Percentiles rank a stretch among this genome's conserved stretches.
Conservation (phyloP, 23 tunicate genomes). For the Clavelina lepadiformis region DNA sequence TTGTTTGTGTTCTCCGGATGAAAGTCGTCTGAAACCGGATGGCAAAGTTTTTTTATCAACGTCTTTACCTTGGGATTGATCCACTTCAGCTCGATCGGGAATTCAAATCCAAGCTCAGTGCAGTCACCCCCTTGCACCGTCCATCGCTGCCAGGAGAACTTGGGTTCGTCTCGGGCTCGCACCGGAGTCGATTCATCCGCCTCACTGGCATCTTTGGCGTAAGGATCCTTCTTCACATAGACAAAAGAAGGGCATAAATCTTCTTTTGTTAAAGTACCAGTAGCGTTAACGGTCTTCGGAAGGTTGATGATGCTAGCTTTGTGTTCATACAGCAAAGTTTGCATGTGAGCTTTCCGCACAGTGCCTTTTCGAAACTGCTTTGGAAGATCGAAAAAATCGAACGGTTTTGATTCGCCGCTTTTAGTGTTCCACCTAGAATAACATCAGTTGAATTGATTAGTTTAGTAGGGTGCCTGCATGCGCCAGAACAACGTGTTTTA, state of each 20-base stretch:
- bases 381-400: constrained; percentile 76
- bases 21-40: constrained; percentile 61
- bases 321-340: constrained; percentile 77
- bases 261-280: constrained; percentile 18
- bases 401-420: constrained; percentile 71
- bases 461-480: no score
- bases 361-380: constrained; percentile 72
- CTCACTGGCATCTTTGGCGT: constrained; percentile 40
- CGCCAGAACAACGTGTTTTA: no score
- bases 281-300: constrained; percentile 11
- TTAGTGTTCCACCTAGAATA: constrained; percentile 87
- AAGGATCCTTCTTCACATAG: constrained; percentile 81
- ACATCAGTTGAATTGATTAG: no score
- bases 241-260: constrained; percentile 64
- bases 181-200: constrained; percentile 29
- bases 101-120: constrained; percentile 60
- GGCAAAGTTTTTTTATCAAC: constrained; percentile 70
- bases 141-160: constrained; percentile 90
- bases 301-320: constrained; percentile 49
- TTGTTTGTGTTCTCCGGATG: constrained; percentile 39
- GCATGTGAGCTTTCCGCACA: constrained; percentile 84
- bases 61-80: constrained; percentile 83
- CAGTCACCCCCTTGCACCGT: constrained; percentile 25
- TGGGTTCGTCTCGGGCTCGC: constrained; percentile 80
- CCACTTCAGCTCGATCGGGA: constrained; percentile 78